Evolutionary conservation across 2,888 invertebrate genomes (phyloP), one percentile per base, ranked within the genome.

Genomic region (Xylophagus ater): DNA sequence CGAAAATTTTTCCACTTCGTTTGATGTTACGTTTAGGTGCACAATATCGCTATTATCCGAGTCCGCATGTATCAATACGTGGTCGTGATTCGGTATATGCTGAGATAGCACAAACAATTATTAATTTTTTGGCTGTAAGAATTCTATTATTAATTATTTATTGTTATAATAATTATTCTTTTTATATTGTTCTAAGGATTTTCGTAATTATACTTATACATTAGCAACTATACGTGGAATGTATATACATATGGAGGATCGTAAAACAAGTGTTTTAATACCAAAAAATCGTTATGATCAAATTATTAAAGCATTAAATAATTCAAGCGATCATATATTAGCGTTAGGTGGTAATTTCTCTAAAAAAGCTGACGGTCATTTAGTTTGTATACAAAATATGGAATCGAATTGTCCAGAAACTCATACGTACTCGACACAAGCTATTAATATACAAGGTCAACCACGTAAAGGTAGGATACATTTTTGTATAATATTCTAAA

Each of bases 31-130:
- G 88, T 42, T 67, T 89, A 21, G 88, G 88, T 3, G 85, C 86
- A 3, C 84, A 87, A 58, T 86, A 80, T 63, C 74, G 85, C 45
- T 87, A 85, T 56, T 89, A 89, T 62, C 88, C 88, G 1, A 82
- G 83, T 55, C 84, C 87, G 2, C 67, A 88, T 45, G 76, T 88
- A 34, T 84, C 85, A 13, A 75, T 81, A 13, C 69, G 85, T 17
- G 73, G 78, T 54, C 68, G 88, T 10, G 80, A 81, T 49, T 78
- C 87, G 1, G 80, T 87, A 4, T 89, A 81, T 58, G 81, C 76
- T 20, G 87, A 88, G 66, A 81, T 88, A 42, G 86, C 87, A 1
- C 86, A 87, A 57, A 88, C 88, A 8, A 84, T 89, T 43, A 85
- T 89, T 62, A 87, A 85, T 66, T 72, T 89, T 38, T 64, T 88